Evolutionary conservation across 2,113 vertebrate species (phyloP).

Genomic region (Peromyscus maniculatus): DNA sequence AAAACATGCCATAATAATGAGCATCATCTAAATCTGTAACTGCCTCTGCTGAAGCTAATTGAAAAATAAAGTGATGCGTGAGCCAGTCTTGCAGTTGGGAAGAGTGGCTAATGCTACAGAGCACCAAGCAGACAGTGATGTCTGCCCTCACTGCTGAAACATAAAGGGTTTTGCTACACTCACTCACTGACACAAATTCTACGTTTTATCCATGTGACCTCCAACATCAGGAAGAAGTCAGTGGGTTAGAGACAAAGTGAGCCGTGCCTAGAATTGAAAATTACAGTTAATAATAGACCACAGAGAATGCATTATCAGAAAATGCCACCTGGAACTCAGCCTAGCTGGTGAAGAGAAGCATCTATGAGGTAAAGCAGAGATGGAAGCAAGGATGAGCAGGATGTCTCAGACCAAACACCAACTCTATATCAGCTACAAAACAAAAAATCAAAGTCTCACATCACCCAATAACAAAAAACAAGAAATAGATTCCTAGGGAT

Average conservation of each 20-base stretch:
- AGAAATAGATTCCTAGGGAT: neutral
- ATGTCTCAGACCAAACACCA: neutral
- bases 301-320: neutral
- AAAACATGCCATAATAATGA: neutral
- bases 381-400: accelerated
- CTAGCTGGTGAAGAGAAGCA: neutral
- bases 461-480: neutral
- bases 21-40: neutral
- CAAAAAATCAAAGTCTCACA: neutral
- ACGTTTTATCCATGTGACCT: neutral
- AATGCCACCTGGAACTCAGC: neutral
- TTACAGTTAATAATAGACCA: neutral
- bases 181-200: neutral
- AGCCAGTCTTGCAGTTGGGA: neutral
- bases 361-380: neutral
- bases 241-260: constrained; percentile 19
- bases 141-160: neutral
- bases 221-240: constrained; percentile 17
- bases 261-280: constrained; percentile 22
- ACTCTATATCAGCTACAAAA: neutral
- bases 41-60: neutral
- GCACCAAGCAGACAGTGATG: neutral
- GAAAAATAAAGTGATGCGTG: neutral
- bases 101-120: neutral
- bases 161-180: neutral